Base-by-base conservation (phyloP, 1,140 invertebrate species). In the Drosophila bipectinata region DNA sequence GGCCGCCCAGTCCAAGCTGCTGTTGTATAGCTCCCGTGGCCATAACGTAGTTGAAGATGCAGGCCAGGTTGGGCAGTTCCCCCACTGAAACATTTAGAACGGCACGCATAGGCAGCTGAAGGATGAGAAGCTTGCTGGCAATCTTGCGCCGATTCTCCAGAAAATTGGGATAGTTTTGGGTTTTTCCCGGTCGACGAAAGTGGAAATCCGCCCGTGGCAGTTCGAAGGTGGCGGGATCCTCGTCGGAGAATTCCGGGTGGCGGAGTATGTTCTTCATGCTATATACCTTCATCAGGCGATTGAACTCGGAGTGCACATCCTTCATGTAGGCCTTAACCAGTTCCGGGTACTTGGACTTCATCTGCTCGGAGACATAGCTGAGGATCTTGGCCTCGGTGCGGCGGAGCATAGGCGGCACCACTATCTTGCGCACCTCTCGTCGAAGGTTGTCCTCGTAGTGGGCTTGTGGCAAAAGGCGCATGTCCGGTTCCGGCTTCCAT, bases 91-190 rank as follows among this genome's bases (percentile, higher is more conserved):
- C 93, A 52, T 92, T 92, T 1, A 95, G 79, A 3, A 96, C 92
- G 30, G 93, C 92, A 51, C 93, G 92, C 63, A 96, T 93, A 48
- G 95, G 93, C 14, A 93, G 93, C 79, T 95, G 94, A n/a, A 95
- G 85, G 9, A 95, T 91, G 12, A 94, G 92, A 51, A 93, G 92
- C 61, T 91, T 93, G 39, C 92, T 92, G 66, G 92, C 85, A 0
- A 96, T 77, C 63, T 92, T 92, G 9, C 93, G 93, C 24, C 93
- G 93, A 90, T 93, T 94, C 62, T 91, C 92, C 8, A 95, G 51
- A 92, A 93, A 96, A 60, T 92, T 92, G 0, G 92, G 66, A 68
- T 94, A 94, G 73, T 93, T 92, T n/a, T 92, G 68, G 0, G 95
- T 95, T 62, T 93, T 91, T 5, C 95, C 95, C 0, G 88, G 77